Evolutionary conservation across 2,888 invertebrate genomes (phyloP).

Genomic region (Drosophila multiciliata): DNA sequence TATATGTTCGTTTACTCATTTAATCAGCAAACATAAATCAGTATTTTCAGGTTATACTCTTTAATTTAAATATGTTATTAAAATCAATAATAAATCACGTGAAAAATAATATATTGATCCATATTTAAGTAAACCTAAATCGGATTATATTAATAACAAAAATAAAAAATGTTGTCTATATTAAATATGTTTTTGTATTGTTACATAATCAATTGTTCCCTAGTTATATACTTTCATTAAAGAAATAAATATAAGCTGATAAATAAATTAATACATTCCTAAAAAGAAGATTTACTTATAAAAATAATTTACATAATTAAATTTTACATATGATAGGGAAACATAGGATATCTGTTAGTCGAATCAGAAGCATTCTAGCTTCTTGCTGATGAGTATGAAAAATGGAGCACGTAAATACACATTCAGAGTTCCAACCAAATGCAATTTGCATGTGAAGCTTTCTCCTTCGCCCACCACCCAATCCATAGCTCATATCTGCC

Average conservation of each 20-base stretch:
- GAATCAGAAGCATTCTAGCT: neutral
- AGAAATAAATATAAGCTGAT: too few relatives aligned
- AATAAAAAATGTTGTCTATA: neutral
- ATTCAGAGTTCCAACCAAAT: slow-evolving; percentile 24
- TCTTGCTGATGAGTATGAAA: slow-evolving; percentile 47
- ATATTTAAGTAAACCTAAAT: neutral
- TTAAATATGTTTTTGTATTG: neutral
- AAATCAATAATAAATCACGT: neutral
- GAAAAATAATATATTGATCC: neutral
- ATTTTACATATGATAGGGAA: neutral
- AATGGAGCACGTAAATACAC: slow-evolving; percentile 37
- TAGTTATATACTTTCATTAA: neutral
- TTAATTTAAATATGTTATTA: neutral
- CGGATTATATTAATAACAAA: neutral
- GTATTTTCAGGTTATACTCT: neutral
- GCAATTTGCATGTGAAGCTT: slow-evolving; percentile 47
- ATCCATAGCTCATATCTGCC: neutral
- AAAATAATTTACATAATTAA: too few relatives aligned
- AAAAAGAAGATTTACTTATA: too few relatives aligned
- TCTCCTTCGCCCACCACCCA: neutral
- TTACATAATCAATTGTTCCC: neutral
- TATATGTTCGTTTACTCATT: neutral
- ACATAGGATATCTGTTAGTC: neutral
- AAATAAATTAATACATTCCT: too few relatives aligned
- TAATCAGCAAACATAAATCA: neutral